phyloP scores from a whole-genome alignment of 2,113 vertebrate species.

The Cryptotis parvus region DNA sequence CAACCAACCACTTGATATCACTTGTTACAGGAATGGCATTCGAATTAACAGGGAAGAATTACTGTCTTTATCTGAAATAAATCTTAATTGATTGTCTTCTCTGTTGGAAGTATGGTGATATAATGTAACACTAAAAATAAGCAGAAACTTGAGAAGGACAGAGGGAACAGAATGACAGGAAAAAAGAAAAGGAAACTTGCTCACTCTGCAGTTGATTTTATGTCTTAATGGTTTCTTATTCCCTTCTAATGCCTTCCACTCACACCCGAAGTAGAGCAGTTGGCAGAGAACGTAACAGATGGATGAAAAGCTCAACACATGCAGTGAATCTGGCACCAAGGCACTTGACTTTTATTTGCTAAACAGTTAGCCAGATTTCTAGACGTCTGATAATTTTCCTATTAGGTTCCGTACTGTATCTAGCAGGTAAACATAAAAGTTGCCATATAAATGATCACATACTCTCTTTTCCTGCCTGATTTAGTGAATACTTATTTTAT shows the following conservation, averaged over 20 bases:
- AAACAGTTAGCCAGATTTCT: conserved; percentile 75
- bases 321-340: conserved; percentile 80
- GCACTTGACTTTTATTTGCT: conserved; percentile 83
- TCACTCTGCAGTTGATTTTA: conserved; percentile 85
- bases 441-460: conserved; percentile 1
- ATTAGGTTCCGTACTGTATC: conserved; percentile 45
- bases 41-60: conserved; percentile 69
- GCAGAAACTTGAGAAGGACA: conserved; percentile 82
- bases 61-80: conserved; percentile 42
- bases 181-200: conserved; percentile 82
- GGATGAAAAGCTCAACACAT: conserved; percentile 81
- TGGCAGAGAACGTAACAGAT: conserved; percentile 83
- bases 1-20: not conserved
- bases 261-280: conserved; percentile 82
- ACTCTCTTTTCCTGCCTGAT: conserved; percentile 5
- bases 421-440: conserved; percentile 51
- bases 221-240: conserved; percentile 87
- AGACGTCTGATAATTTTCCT: conserved; percentile 65
- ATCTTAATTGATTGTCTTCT: conserved; percentile 68
- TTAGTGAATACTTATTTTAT: not conserved
- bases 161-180: conserved; percentile 83
- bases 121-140: conserved; percentile 74
- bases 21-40: conserved; percentile 47
- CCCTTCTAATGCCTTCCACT: conserved; percentile 79
- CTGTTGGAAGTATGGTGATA: conserved; percentile 66